Evolutionary conservation across 2,113 vertebrate species (phyloP).

Genomic region (Tupaia chinensis): DNA sequence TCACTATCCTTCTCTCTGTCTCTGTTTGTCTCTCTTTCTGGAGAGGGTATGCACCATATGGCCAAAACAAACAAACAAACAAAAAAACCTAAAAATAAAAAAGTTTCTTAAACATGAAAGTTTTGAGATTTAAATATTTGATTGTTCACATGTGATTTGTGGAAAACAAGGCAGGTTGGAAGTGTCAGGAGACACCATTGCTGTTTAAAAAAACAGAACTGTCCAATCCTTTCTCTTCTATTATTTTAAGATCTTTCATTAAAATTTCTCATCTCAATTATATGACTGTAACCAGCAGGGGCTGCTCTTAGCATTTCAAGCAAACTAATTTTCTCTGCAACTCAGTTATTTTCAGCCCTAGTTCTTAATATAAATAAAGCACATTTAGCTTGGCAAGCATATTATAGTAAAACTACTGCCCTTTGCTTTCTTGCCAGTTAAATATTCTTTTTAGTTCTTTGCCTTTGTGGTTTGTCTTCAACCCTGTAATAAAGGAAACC

Average conservation of each 20-base stretch:
- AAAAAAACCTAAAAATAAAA: background rate
- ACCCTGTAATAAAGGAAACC: background rate
- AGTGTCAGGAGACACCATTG: background rate
- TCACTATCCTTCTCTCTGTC: no score
- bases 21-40: no score
- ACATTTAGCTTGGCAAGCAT: conserved; percentile 27
- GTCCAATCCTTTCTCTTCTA: background rate
- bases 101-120: background rate
- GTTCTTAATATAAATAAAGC: conserved; percentile 20
- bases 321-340: conserved; percentile 55
- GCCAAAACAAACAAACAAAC: no score
- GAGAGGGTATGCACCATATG: no score
- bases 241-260: conserved; percentile 33
- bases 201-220: background rate
- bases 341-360: conserved; percentile 36
- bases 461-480: conserved; percentile 34
- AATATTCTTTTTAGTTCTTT: background rate
- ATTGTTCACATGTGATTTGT: background rate
- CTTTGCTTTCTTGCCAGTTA: background rate
- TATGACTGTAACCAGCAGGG: conserved; percentile 70
- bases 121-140: background rate
- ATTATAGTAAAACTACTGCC: background rate
- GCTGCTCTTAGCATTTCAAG: conserved; percentile 74
- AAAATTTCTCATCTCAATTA: conserved; percentile 24
- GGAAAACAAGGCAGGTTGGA: background rate